Evolutionary conservation across 2,797 vertebrate species (phyloP).

Genomic region (Etheostoma nigrum): DNA sequence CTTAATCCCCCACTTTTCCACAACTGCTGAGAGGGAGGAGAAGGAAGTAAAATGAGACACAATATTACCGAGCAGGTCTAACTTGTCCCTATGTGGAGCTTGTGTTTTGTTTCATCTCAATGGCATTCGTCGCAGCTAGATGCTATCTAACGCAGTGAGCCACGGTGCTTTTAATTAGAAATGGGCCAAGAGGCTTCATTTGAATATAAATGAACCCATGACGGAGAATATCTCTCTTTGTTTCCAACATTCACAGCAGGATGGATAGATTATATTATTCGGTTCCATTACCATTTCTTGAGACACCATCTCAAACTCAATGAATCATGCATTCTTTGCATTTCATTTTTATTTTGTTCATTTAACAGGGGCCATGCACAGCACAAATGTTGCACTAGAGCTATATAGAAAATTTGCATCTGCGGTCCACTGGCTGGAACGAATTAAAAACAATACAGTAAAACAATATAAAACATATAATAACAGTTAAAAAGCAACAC

Average conservation of each 20-base stretch:
- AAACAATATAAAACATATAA: too few relatives aligned
- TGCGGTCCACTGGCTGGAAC: too few relatives aligned
- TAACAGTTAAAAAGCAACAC: too few relatives aligned
- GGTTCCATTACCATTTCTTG: slow-evolving; percentile 17
- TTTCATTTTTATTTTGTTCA: not conserved
- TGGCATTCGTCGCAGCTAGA: slow-evolving; percentile 45
- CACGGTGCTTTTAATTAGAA: slow-evolving; percentile 66
- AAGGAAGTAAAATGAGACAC: slow-evolving; percentile 44
- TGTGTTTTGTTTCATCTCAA: slow-evolving; percentile 51
- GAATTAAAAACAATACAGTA: too few relatives aligned
- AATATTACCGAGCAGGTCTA: slow-evolving; percentile 45
- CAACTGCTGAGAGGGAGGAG: slow-evolving; percentile 22
- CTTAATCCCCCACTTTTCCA: slow-evolving; percentile 62
- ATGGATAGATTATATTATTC: slow-evolving; percentile 21
- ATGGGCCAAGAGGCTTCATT: slow-evolving; percentile 51
- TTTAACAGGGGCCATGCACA: too few relatives aligned
- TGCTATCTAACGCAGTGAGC: slow-evolving; percentile 34
- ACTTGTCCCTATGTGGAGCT: slow-evolving; percentile 52
- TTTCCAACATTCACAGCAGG: slow-evolving; percentile 31
- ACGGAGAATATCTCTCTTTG: slow-evolving; percentile 42
- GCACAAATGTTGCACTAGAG: too few relatives aligned
- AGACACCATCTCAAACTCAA: not conserved
- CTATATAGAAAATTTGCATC: too few relatives aligned
- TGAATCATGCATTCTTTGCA: not conserved
- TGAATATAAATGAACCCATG: slow-evolving; percentile 63